Evolutionary conservation across 2,888 invertebrate genomes (phyloP), one percentile per base, ranked within the genome.

Genomic region (Polydrusus cervinus): DNA sequence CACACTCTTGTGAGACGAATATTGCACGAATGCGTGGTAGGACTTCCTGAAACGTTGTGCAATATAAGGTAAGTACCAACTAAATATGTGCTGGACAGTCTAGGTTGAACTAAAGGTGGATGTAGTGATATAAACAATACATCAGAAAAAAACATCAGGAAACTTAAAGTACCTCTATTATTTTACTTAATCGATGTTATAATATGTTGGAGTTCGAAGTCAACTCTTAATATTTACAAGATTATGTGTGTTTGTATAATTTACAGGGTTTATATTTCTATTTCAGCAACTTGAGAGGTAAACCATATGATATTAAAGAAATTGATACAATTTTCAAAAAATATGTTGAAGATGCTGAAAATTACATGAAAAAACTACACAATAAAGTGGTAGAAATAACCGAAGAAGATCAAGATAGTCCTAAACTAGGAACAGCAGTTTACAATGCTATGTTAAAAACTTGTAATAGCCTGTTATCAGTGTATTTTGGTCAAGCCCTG

Each of bases 401-500:
- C 1, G 80, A 82, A 60, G 71, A 76, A 25, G 81, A 83, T 66
- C 79, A 76, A 13, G 81, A 75, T 16, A 79, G 80, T 60, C 49
- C 76, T 18, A 79, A 81, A 66, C 61, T 80, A 47, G 69, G 76
- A 11, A 16, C 71, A 16, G 34, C 67, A 1, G 51, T 61, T 13
- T 80, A 78, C 30, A 64, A 74, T 70, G 72, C 67, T 18, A 64
- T 79, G 13, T 60, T 82, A 43, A 78, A 75, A 43, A 79, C 81
- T 40, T 82, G 82, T 38, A 85, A 85, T 30, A 88, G 87, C 30
- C 83, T 92, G 0, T 88, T 92, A 72, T 88, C 89, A 47, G 89
- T 90, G 81, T 91, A 92, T 85, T 89, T 95, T 79, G 91, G 92
- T 80, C 90, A 91, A 80, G 83, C 92, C 40, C 92, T 94, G 88